These are phyloP conservation scores for Armadillidium nasatum DNA, from an alignment of 1,140 invertebrate genomes.

Conservation along the genomic window DNA sequence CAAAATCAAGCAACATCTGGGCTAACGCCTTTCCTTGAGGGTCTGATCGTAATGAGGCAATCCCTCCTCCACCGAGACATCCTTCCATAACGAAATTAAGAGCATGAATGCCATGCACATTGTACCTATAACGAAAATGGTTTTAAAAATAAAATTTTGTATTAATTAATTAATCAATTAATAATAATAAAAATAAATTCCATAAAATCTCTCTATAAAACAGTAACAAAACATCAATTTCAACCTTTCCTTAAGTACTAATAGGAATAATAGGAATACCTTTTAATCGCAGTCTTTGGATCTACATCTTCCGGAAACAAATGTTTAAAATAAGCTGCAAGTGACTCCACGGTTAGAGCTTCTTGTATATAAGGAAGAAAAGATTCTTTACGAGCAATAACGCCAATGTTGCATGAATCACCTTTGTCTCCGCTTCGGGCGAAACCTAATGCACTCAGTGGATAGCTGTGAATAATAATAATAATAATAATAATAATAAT, in stretches of 20 bases:
- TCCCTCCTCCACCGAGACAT: constrained; percentile 53
- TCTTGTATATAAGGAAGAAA: constrained; percentile 51
- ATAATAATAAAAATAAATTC: too few relatives aligned
- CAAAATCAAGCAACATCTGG: constrained; percentile 53
- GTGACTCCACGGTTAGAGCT: constrained; percentile 49
- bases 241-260: too few relatives aligned
- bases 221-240: too few relatives aligned
- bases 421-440: constrained; percentile 57
- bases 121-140: constrained; percentile 47
- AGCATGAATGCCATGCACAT: constrained; percentile 52
- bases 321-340: constrained; percentile 52
- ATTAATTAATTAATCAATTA: too few relatives aligned
- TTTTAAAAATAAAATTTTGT: too few relatives aligned
- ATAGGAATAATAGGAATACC: constrained; percentile 21
- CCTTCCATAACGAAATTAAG: constrained; percentile 53
- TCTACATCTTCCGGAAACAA: constrained; percentile 47
- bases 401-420: constrained; percentile 55
- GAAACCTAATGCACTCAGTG: constrained; percentile 53
- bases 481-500: too few relatives aligned
- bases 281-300: constrained; percentile 25
- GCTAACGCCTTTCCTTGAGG: constrained; percentile 54
- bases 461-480: constrained; percentile 45
- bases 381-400: constrained; percentile 52
- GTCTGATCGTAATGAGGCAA: constrained; percentile 53
- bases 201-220: too few relatives aligned